These are phyloP conservation scores for Enteromius paludinosus DNA, from an alignment of 2,797 vertebrate genomes.

Conservation along the genomic window DNA sequence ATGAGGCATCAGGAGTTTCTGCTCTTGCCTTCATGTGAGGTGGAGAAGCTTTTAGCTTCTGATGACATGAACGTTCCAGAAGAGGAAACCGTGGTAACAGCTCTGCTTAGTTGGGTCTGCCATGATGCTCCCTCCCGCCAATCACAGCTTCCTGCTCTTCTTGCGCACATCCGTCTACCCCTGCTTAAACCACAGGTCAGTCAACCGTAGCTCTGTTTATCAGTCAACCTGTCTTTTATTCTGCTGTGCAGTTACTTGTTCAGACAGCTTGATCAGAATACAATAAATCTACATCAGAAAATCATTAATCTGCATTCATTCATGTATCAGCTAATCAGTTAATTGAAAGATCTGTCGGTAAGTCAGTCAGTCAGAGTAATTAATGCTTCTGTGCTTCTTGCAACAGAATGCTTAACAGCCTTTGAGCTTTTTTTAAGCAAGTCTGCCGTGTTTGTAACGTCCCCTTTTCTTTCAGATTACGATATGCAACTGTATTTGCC, in stretches of 20 bases:
- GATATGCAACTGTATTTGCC: neutral
- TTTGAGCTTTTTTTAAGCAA: neutral
- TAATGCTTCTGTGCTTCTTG: neutral
- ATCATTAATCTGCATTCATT: conserved; percentile 21
- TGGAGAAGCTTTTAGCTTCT: conserved; percentile 92
- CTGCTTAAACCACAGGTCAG: conserved; percentile 94
- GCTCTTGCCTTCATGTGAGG: conserved; percentile 89
- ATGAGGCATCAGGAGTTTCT: conserved; percentile 96
- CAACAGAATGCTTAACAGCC: conserved; percentile 1
- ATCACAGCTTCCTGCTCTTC: conserved; percentile 85
- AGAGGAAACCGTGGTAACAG: conserved; percentile 93
- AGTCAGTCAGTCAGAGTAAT: conserved; percentile 3
- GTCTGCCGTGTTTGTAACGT: neutral
- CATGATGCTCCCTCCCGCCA: conserved; percentile 85
- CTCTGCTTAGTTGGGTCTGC: conserved; percentile 92
- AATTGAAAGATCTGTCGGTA: conserved; percentile 3
- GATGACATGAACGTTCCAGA: conserved; percentile 97
- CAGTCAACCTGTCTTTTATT: conserved; percentile 3
- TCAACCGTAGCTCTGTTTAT: neutral
- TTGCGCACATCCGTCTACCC: conserved; percentile 91
- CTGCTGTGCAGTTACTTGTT: neutral
- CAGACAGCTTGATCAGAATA: neutral
- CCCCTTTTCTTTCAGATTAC: neutral
- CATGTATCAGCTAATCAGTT: conserved; percentile 7
- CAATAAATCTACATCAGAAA: conserved; percentile 11